These are phyloP conservation scores for Acronicta aceris DNA, from an alignment of 2,888 invertebrate genomes.

Conservation along the genomic window DNA sequence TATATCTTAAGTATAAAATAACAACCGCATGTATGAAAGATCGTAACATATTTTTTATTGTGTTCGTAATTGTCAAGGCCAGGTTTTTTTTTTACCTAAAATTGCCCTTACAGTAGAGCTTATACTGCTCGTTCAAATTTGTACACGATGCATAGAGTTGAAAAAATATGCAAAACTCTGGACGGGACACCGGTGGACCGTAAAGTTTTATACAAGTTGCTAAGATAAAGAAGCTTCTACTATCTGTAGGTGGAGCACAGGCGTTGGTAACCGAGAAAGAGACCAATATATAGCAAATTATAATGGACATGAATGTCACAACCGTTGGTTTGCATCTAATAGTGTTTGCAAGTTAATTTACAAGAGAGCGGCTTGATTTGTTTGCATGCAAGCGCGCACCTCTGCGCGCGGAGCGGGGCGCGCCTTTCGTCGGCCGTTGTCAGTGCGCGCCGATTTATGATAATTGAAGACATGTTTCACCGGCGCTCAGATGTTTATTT, in stretches of 20 bases:
- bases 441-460: slow-evolving; percentile 87
- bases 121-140: too few relatives aligned
- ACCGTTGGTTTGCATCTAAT: slow-evolving; percentile 48
- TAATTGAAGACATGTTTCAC: slow-evolving; percentile 89
- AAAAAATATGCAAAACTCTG: too few relatives aligned
- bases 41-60: too few relatives aligned
- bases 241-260: neutral
- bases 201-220: too few relatives aligned
- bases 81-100: too few relatives aligned
- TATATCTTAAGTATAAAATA: too few relatives aligned
- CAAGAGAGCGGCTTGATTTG: slow-evolving; percentile 71
- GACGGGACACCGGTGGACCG: too few relatives aligned
- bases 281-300: slow-evolving; percentile 10
- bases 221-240: neutral
- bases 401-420: slow-evolving; percentile 72
- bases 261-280: neutral
- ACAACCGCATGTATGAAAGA: too few relatives aligned
- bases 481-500: slow-evolving; percentile 88
- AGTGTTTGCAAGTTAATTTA: slow-evolving; percentile 53
- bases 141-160: too few relatives aligned
- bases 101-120: too few relatives aligned
- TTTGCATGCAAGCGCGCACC: slow-evolving; percentile 66
- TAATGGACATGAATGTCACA: slow-evolving; percentile 19
- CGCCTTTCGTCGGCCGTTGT: slow-evolving; percentile 81
- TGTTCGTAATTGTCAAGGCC: too few relatives aligned